Evolutionary conservation across 2,113 vertebrate species (phyloP).

Genomic region (Cisticola juncidis): DNA sequence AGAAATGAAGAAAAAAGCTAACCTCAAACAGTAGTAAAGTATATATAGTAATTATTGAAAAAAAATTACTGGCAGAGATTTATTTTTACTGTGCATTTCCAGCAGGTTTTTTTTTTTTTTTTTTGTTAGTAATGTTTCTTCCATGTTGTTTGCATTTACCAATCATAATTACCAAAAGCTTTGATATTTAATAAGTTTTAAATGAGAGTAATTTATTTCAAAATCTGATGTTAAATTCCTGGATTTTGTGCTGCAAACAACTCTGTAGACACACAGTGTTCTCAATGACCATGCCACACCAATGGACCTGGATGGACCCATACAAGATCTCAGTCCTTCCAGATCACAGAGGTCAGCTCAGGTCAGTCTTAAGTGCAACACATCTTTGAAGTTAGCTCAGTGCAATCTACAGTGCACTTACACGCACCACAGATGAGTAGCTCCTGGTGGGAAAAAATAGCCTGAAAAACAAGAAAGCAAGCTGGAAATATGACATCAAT

Average conservation of each 20-base stretch:
- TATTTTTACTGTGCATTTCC: neutral
- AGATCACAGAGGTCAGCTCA: neutral
- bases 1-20: accelerated
- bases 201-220: neutral
- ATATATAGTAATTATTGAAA: neutral
- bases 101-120: neutral
- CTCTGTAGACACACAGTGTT: neutral
- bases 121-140: neutral
- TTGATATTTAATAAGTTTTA: neutral
- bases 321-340: neutral
- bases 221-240: neutral
- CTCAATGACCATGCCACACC: neutral
- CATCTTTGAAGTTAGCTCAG: neutral
- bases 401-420: neutral
- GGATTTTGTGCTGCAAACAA: neutral
- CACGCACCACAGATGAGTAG: neutral
- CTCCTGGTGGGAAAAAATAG: neutral
- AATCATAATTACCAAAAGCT: neutral
- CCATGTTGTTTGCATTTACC: neutral
- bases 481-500: neutral
- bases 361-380: neutral
- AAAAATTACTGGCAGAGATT: neutral
- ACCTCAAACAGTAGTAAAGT: neutral
- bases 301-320: neutral
- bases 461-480: neutral